Evolutionary conservation across 1,140 invertebrate genomes (phyloP), one percentile per base, ranked within the genome.

Genomic region (Harpegnathos saltator): DNA sequence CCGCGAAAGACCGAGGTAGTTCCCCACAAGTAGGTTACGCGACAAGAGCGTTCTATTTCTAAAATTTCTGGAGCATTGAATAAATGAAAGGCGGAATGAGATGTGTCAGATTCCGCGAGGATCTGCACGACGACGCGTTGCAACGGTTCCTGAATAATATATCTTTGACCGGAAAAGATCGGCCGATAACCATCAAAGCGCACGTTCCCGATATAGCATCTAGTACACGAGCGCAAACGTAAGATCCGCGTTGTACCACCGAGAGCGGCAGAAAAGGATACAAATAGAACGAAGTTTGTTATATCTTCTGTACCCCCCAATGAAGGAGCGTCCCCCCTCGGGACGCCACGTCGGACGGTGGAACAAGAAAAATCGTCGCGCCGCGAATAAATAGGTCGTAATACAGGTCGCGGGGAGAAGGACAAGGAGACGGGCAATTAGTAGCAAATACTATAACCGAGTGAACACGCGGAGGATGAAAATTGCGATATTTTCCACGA

Each of bases 101-200:
- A n/a, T n/a, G n/a, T n/a, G 29, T 69, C 22, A 78, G 63, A 69
- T 58, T 69, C 50, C 14, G 7, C 15, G n/a, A 17, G 3, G 1
- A 22, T 14, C 19, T 3, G 17, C 15, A 22, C 22, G 33, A 17
- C 33, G 22, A 29, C 50, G 48, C 72, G n/a, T n/a, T 38, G 9
- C 26, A 52, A 65, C 38, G 65, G 26, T 68, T 63, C 17, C 59
- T 71, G 19, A 54, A 85, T 75, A 81, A 85, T 75, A 75, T 58
- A 86, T 86, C 52, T 22, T 33, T 24, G 26, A 69, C 33, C 56
- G 69, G 38, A 82, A 82, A 59, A 52, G 48, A 44, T 61, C 12
- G 33, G 0, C 19, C 33, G 50, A 80, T 58, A 38, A 3, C 22
- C 44, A 78, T 48, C 22, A 26, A 71, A 7, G 52, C 50, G 33